Percentiles rank a stretch among this genome's conserved stretches.
phyloP scores from a whole-genome alignment of 2,113 vertebrate genomes.

The Emydocephalus ijimae region DNA sequence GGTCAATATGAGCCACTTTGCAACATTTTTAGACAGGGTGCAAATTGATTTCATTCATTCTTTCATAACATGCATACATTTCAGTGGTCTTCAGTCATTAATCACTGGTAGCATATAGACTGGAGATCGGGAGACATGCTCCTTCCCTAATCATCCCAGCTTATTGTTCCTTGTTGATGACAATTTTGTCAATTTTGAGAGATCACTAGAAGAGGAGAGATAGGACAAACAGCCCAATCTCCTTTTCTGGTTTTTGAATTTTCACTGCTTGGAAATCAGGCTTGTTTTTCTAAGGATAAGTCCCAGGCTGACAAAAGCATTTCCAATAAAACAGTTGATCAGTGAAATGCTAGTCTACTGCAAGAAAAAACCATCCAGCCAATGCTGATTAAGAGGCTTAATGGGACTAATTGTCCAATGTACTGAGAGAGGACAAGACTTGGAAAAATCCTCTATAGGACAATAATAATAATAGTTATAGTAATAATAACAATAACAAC shows the following conservation, averaged over 20 bases:
- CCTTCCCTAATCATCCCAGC: neutral
- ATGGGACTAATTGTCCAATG: neutral
- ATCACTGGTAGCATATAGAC: neutral
- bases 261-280: neutral
- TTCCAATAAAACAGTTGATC: neutral
- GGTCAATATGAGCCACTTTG: neutral
- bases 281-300: neutral
- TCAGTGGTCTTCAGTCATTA: neutral
- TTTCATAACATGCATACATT: neutral
- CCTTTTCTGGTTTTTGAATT: neutral
- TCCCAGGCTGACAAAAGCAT: neutral
- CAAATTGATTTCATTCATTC: neutral
- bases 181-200: neutral
- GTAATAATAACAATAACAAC: neutral
- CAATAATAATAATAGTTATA: neutral
- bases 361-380: neutral
- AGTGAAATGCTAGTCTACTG: neutral
- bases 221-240: neutral
- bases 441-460: neutral
- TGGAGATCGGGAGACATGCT: neutral
- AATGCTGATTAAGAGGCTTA: neutral
- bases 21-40: neutral
- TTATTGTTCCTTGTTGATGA: neutral
- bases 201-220: neutral
- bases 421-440: neutral